phyloP scores from a whole-genome alignment of 64 coral and sea anemone species.

The Actinia equina region DNA sequence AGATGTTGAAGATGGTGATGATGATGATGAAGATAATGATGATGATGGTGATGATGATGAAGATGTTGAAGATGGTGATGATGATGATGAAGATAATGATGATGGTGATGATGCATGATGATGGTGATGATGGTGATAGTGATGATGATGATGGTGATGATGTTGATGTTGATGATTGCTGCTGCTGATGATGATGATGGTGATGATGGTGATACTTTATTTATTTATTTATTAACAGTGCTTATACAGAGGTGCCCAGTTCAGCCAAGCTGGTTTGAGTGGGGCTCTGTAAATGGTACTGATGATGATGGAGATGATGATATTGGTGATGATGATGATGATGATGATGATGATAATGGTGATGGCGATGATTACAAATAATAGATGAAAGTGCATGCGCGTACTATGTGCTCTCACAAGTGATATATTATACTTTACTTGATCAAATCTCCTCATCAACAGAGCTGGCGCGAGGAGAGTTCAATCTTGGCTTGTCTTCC shows the following conservation, averaged over 20 bases:
- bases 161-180: neutral
- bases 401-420: neutral
- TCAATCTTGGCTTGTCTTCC: slow-evolving; percentile 65
- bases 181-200: neutral
- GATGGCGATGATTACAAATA: neutral
- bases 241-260: too few relatives aligned
- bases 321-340: neutral
- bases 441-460: neutral
- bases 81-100: too few relatives aligned
- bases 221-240: too few relatives aligned
- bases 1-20: too few relatives aligned
- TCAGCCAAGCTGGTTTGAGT: too few relatives aligned
- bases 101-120: too few relatives aligned
- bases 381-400: too few relatives aligned
- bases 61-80: too few relatives aligned
- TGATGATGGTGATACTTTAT: neutral
- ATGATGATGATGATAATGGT: neutral
- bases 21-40: too few relatives aligned
- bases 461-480: slow-evolving; percentile 75
- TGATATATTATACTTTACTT: neutral
- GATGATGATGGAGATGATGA: neutral
- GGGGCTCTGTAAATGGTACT: neutral
- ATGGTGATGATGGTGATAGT: neutral
- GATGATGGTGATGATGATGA: too few relatives aligned
- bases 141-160: neutral